Evolutionary conservation across 2,113 vertebrate species (phyloP).

Genomic region (Hydropotes inermis): DNA sequence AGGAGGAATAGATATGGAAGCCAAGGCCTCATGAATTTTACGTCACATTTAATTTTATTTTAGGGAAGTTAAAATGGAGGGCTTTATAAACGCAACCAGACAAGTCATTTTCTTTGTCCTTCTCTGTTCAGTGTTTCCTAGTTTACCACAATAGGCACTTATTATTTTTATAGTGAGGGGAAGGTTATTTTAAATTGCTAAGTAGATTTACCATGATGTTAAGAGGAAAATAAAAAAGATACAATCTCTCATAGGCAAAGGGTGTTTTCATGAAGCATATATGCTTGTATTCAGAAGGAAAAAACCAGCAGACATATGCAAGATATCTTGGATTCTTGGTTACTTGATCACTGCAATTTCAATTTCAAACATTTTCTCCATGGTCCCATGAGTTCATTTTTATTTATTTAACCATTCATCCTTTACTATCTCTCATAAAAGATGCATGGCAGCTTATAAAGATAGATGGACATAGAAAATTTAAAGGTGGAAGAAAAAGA

Average conservation of each 20-base stretch:
- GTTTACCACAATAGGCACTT: not conserved
- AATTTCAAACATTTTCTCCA: not conserved
- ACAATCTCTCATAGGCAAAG: not conserved
- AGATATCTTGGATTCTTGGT: not conserved
- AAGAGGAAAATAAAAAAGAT: not conserved
- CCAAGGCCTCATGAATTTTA: conserved; percentile 33
- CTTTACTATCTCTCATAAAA: not conserved
- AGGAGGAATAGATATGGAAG: conserved; percentile 43
- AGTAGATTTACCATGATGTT: not conserved
- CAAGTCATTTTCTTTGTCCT: conserved; percentile 20
- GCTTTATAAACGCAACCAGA: not conserved
- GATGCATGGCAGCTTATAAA: not conserved
- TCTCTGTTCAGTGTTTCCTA: conserved; percentile 5
- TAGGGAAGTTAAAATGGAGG: not conserved
- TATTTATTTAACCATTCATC: not conserved
- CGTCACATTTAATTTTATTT: conserved; percentile 40
- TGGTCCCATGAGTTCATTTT: not conserved
- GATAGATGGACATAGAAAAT: not conserved
- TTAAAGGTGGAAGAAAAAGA: not conserved
- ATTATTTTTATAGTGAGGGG: not conserved
- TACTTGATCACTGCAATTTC: not conserved
- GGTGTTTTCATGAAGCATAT: not conserved
- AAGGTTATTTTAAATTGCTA: not conserved
- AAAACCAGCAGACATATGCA: not conserved
- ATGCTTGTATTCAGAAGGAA: not conserved